Evolutionary conservation across 2,888 invertebrate genomes (phyloP).

Genomic region (Conops quadrifasciatus): DNA sequence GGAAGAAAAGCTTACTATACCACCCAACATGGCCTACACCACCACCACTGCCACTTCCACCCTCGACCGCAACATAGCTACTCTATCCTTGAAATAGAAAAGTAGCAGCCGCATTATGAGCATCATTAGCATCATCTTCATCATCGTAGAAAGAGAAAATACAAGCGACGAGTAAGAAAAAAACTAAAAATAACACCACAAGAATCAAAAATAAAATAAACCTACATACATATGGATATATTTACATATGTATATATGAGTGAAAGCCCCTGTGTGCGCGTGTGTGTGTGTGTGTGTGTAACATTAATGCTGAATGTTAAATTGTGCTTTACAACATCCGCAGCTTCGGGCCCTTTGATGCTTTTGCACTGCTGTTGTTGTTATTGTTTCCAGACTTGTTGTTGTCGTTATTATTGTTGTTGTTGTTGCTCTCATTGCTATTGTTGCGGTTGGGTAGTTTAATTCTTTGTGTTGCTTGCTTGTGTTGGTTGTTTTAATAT

Average conservation of each 20-base stretch:
- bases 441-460: neutral
- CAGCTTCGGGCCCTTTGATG: conserved; percentile 14
- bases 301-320: conserved; percentile 27
- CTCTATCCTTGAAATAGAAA: neutral
- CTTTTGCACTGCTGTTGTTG: too few species aligned
- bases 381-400: neutral
- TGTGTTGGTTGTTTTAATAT: conserved; percentile 11
- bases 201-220: too few species aligned
- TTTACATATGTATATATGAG: too few species aligned
- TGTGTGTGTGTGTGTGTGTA: neutral
- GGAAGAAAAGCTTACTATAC: neutral
- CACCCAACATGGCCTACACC: too few species aligned
- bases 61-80: neutral
- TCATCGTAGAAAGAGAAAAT: too few species aligned
- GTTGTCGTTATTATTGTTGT: neutral
- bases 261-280: too few species aligned
- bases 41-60: too few species aligned
- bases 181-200: too few species aligned
- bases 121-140: conserved; percentile 15
- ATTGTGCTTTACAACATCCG: conserved; percentile 25
- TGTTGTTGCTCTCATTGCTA: neutral
- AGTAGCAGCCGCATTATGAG: neutral
- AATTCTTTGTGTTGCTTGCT: too few species aligned
- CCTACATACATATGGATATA: too few species aligned
- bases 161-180: too few species aligned